Percentiles rank a stretch among this genome's conserved stretches.
Conservation (phyloP, 2,113 vertebrate species). For the Misgurnus mizolepis region DNA sequence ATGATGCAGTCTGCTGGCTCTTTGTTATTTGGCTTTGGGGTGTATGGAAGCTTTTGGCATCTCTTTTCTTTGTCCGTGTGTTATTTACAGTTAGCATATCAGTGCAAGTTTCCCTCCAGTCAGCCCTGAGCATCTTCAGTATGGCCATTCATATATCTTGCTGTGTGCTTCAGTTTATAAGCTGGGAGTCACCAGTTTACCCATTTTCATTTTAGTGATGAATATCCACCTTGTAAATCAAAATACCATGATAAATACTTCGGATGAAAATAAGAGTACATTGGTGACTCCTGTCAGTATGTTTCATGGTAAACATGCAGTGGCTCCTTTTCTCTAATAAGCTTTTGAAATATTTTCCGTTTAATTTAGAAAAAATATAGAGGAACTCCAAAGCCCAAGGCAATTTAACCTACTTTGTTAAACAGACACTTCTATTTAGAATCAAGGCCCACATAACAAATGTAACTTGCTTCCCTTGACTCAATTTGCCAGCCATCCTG, state of each 20-base stretch:
- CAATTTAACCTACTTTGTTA: conserved; percentile 10
- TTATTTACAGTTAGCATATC: conserved; percentile 28
- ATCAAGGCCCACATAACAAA: neutral
- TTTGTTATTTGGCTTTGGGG: conserved; percentile 32
- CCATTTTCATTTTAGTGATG: neutral
- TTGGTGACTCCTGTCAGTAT: conserved; percentile 28
- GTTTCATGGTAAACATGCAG: conserved; percentile 40
- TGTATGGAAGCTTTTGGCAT: conserved; percentile 30
- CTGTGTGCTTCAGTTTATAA: neutral
- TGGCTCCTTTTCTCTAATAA: conserved; percentile 39
- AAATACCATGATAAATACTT: neutral
- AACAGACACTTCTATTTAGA: neutral
- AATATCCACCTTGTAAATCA: neutral
- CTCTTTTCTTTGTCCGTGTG: conserved; percentile 18
- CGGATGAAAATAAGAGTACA: neutral
- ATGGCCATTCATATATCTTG: conserved; percentile 23
- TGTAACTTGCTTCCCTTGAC: neutral
- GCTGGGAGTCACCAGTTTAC: conserved; percentile 29
- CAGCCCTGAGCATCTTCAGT: conserved; percentile 44
- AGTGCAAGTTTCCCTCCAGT: conserved; percentile 52
- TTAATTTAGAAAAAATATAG: neutral
- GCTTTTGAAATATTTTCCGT: neutral
- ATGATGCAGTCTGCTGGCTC: conserved; percentile 51
- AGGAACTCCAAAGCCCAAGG: neutral
- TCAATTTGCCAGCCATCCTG: neutral